Percentiles rank a stretch among this genome's conserved stretches.
These are phyloP conservation scores for Aporophyla nigra DNA, from an alignment of 2,888 invertebrate species.

Conservation along the genomic window DNA sequence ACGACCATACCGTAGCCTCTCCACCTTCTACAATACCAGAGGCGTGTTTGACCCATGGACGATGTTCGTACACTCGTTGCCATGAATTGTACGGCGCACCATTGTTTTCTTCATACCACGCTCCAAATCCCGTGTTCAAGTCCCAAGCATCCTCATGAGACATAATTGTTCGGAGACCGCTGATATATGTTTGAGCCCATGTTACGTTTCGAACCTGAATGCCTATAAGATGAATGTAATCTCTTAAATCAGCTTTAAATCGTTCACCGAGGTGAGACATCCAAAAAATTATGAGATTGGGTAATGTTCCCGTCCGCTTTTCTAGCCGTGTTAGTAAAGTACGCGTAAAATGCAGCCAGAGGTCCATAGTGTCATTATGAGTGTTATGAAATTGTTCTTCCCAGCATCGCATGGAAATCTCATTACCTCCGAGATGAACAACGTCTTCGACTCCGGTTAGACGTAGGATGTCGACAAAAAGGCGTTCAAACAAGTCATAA, in stretches of 20 bases:
- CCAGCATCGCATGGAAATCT: conserved; percentile 94
- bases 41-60: conserved; percentile 90
- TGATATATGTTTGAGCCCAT: conserved; percentile 89
- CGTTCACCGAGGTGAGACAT: conserved; percentile 74
- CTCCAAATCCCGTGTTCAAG: conserved; percentile 95
- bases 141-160: conserved; percentile 97
- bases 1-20: conserved; percentile 95
- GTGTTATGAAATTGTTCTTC: conserved; percentile 91
- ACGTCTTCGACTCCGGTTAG: conserved; percentile 94
- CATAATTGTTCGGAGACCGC: conserved; percentile 93
- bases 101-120: conserved; percentile 94
- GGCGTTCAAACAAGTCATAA: conserved; percentile 92
- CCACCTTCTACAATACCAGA: conserved; percentile 92
- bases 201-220: conserved; percentile 92
- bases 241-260: conserved; percentile 76
- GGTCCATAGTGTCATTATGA: conserved; percentile 90
- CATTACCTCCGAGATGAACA: conserved; percentile 95
- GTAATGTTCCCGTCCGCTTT: conserved; percentile 84
- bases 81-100: conserved; percentile 96
- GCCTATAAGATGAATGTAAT: conserved; percentile 73
- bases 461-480: conserved; percentile 94
- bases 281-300: conserved; percentile 80
- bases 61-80: conserved; percentile 95
- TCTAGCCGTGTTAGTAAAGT: conserved; percentile 91
- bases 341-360: conserved; percentile 94